phyloP scores from a whole-genome alignment of 2,797 vertebrate genomes.

The Smutsia gigantea region DNA sequence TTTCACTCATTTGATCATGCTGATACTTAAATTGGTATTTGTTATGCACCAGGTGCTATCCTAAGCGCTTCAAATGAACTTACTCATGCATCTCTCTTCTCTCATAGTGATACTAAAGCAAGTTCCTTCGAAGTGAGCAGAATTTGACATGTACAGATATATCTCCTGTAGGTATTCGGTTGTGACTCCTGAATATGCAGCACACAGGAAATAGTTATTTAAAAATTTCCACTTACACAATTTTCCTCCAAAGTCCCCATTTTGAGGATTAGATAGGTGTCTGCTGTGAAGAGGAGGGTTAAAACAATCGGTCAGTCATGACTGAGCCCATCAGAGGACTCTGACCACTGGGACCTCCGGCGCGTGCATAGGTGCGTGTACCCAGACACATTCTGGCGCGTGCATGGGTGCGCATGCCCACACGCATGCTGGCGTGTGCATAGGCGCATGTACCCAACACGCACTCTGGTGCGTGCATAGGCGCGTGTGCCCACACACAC shows the following conservation, averaged over 20 bases:
- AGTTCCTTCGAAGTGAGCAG: neutral
- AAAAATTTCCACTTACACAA: neutral
- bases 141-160: neutral
- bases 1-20: neutral
- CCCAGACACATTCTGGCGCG: neutral
- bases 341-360: neutral
- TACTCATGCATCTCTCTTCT: neutral
- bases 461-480: too few relatives aligned
- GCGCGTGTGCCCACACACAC: too few relatives aligned
- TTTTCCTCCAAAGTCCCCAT: neutral
- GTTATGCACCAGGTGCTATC: neutral
- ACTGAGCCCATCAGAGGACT: neutral
- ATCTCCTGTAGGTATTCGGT: neutral
- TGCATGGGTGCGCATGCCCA: too few relatives aligned
- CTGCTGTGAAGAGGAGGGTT: neutral
- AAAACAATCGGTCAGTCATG: neutral
- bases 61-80: neutral
- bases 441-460: too few relatives aligned
- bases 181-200: neutral
- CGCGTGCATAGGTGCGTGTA: fast-evolving
- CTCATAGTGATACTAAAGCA: neutral
- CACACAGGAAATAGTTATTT: neutral
- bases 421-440: too few relatives aligned
- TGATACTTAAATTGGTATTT: neutral
- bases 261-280: neutral